phyloP scores from a whole-genome alignment of 2,113 vertebrate species.

The Lampris incognitus region DNA sequence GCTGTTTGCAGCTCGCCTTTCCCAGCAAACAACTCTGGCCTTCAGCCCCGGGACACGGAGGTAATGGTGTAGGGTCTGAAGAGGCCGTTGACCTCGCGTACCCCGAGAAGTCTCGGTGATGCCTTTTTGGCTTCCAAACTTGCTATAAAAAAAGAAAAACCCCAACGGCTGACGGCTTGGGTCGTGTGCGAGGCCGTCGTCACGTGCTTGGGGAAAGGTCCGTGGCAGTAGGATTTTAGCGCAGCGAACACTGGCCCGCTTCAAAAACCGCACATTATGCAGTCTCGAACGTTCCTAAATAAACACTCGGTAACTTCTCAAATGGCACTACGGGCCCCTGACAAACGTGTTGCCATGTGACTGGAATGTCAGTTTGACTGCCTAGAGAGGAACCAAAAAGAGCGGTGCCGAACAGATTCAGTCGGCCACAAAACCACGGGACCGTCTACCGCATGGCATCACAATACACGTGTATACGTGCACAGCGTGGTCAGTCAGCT shows the following conservation, averaged over 20 bases:
- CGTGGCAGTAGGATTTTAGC: constrained; percentile 36
- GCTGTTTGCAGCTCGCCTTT: constrained; percentile 56
- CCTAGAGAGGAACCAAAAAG: constrained; percentile 9
- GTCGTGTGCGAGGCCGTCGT: constrained; percentile 41
- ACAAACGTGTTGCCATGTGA: constrained; percentile 41
- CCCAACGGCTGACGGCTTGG: constrained; percentile 23
- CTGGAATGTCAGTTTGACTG: constrained; percentile 40
- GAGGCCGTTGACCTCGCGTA: constrained; percentile 39
- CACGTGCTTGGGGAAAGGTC: constrained; percentile 63
- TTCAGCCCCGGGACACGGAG: constrained; percentile 14
- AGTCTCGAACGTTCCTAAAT: constrained; percentile 48
- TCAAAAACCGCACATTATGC: constrained; percentile 33
- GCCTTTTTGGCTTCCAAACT: constrained; percentile 21
- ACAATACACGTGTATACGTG: constrained; percentile 13
- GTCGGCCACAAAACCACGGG: constrained; percentile 53
- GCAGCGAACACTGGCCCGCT: constrained; percentile 36
- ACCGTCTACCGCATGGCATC: too few species aligned
- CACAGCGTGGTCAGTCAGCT: constrained; percentile 27
- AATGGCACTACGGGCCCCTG: constrained; percentile 18
- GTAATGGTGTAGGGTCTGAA: background rate
- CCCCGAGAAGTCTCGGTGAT: constrained; percentile 16
- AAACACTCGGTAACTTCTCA: constrained; percentile 38
- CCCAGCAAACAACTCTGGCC: background rate
- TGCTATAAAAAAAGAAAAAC: too few species aligned
- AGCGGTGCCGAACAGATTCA: constrained; percentile 4